phyloP scores from a whole-genome alignment of 2,888 invertebrate species.

The Microctonus hyperodae region DNA sequence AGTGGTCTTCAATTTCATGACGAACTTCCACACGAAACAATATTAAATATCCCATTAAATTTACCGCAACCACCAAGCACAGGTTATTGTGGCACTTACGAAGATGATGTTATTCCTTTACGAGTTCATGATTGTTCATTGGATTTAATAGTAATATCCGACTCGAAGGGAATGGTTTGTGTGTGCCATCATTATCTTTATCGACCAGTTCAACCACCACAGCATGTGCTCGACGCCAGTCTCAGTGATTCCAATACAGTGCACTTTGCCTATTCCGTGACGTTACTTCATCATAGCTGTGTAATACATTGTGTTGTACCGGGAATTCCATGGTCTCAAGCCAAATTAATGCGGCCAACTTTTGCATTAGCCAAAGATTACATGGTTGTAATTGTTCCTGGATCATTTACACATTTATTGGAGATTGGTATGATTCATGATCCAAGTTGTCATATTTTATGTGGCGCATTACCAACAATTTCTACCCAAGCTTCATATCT shows the following conservation, averaged over 20 bases:
- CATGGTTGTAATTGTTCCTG: slow-evolving; percentile 83
- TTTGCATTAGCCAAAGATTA: slow-evolving; percentile 81
- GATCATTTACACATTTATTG: slow-evolving; percentile 83
- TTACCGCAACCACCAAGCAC: slow-evolving; percentile 74
- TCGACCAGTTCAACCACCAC: slow-evolving; percentile 69
- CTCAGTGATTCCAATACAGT: slow-evolving; percentile 70
- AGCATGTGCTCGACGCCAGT: slow-evolving; percentile 55
- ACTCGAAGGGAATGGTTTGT: slow-evolving; percentile 76
- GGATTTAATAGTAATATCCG: slow-evolving; percentile 80
- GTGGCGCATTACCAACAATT: slow-evolving; percentile 68
- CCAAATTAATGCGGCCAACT: slow-evolving; percentile 78
- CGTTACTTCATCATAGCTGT: slow-evolving; percentile 82
- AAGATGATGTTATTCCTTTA: slow-evolving; percentile 82
- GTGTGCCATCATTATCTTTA: slow-evolving; percentile 86
- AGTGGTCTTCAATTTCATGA: slow-evolving; percentile 88
- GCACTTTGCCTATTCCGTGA: slow-evolving; percentile 86
- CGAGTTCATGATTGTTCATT: slow-evolving; percentile 83
- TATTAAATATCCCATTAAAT: slow-evolving; percentile 84
- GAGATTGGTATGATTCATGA: slow-evolving; percentile 86
- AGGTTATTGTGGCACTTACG: slow-evolving; percentile 74
- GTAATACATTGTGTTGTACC: slow-evolving; percentile 85
- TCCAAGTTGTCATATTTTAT: slow-evolving; percentile 81
- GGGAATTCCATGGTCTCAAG: slow-evolving; percentile 80
- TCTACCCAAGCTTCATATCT: slow-evolving; percentile 70
- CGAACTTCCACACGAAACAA: slow-evolving; percentile 85